These are phyloP conservation scores for Eclectus roratus DNA, from an alignment of 2,113 vertebrate genomes.

Conservation along the genomic window DNA sequence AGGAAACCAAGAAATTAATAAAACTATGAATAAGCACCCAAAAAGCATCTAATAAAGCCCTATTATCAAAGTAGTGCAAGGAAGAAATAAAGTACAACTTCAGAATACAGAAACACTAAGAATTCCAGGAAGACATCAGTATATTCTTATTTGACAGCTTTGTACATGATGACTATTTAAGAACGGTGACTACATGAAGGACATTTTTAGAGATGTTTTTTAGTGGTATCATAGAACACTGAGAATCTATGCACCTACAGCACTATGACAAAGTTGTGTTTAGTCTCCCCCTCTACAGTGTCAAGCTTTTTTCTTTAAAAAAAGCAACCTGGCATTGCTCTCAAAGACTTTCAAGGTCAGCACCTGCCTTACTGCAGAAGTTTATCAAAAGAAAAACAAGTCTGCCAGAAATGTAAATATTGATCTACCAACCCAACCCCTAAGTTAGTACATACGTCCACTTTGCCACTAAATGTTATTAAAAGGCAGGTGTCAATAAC, in stretches of 20 bases:
- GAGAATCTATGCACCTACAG: background rate
- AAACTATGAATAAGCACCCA: background rate
- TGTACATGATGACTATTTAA: background rate
- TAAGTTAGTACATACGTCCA: background rate
- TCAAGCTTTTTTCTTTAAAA: background rate
- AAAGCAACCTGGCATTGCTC: background rate
- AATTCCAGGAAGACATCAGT: background rate
- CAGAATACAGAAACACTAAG: background rate
- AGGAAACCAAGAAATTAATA: background rate
- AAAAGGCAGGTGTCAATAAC: background rate
- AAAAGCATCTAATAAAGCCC: background rate
- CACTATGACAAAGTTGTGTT: background rate
- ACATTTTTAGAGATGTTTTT: background rate
- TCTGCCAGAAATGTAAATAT: conserved; percentile 15
- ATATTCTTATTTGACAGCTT: background rate
- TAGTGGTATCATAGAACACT: background rate
- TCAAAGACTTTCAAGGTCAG: background rate
- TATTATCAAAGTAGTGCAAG: background rate
- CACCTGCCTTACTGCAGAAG: background rate
- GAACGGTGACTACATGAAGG: background rate
- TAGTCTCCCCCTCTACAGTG: background rate
- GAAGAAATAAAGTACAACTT: background rate
- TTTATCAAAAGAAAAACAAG: conserved; percentile 6
- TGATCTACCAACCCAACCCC: background rate
- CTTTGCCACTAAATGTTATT: background rate